Conservation (phyloP, 2,113 vertebrate genomes). For the Cebidichthys violaceus region DNA sequence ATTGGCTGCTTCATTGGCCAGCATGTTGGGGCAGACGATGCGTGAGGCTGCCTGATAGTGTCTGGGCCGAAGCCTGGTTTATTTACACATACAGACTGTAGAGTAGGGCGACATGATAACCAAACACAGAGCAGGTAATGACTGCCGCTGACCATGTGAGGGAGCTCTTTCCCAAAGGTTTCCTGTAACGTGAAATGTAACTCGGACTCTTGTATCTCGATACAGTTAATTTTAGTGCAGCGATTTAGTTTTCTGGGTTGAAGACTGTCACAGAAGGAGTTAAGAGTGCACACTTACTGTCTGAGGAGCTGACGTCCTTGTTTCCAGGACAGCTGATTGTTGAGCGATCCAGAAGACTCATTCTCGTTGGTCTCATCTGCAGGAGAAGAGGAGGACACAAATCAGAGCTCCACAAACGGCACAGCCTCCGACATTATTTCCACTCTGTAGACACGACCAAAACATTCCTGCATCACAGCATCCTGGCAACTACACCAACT, state of each 20-base stretch:
- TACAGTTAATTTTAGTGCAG: neutral
- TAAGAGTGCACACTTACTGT: constrained; percentile 88
- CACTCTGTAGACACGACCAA: constrained; percentile 52
- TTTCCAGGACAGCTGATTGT: constrained; percentile 99
- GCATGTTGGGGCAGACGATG: constrained; percentile 60
- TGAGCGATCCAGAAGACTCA: constrained; percentile 91
- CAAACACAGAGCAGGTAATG: constrained; percentile 31
- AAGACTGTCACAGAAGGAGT: neutral
- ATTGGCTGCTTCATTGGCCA: constrained; percentile 35
- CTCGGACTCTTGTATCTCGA: neutral
- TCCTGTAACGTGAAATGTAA: neutral
- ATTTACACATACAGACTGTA: constrained; percentile 37
- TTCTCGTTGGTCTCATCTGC: constrained; percentile 97
- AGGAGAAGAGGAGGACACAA: constrained; percentile 73
- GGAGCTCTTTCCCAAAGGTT: constrained; percentile 62
- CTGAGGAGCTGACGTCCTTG: constrained; percentile 97
- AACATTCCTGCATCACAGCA: constrained; percentile 63
- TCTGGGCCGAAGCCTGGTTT: constrained; percentile 15
- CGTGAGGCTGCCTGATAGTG: constrained; percentile 44
- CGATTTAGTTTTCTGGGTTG: constrained; percentile 29
- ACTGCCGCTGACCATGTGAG: constrained; percentile 60
- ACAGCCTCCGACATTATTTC: constrained; percentile 42
- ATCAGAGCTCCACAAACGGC: constrained; percentile 65
- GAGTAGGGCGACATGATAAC: constrained; percentile 13
- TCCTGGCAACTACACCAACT: constrained; percentile 55